Conservation (phyloP, 2,113 vertebrate genomes). For the Phalacrocorax carbo region DNA sequence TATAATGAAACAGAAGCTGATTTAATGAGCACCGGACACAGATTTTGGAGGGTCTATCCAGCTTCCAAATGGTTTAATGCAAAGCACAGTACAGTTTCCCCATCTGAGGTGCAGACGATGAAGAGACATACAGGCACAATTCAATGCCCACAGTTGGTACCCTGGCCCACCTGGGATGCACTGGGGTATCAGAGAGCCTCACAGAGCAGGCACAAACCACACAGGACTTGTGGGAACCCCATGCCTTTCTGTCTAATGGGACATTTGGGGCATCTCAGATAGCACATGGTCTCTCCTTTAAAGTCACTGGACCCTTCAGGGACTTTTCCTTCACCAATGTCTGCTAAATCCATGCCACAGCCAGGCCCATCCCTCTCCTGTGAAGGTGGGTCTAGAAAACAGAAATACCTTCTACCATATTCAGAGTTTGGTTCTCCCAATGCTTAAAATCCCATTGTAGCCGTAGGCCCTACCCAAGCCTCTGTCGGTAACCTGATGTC, state of each 20-base stretch:
- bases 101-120: background rate
- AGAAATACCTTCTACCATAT: background rate
- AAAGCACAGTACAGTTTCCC: background rate
- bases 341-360: background rate
- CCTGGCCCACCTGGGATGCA: background rate
- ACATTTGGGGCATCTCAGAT: background rate
- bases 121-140: background rate
- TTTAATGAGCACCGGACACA: background rate
- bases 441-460: background rate
- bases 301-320: background rate
- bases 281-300: background rate
- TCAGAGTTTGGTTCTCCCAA: background rate
- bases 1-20: background rate
- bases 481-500: background rate
- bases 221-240: rapidly evolving
- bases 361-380: background rate
- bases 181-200: background rate
- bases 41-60: background rate
- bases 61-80: background rate
- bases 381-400: background rate
- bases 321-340: background rate
- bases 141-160: too few relatives aligned
- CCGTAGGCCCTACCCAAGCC: background rate
- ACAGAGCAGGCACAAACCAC: background rate
- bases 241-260: rapidly evolving